Evolutionary conservation across 1,140 invertebrate species (phyloP).

Genomic region (Caerostris darwini): DNA sequence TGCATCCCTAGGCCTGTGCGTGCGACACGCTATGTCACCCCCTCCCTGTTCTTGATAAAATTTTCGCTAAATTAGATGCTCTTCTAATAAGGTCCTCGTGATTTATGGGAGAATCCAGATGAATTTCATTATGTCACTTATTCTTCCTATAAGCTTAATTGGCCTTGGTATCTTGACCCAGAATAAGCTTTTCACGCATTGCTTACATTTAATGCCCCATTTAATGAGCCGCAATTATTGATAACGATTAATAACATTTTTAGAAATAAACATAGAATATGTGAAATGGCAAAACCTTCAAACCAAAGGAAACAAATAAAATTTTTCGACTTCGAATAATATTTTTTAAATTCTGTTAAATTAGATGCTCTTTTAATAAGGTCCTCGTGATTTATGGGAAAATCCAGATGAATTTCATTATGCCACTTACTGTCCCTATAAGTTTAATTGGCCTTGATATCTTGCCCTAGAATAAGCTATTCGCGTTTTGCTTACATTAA

Average conservation of each 20-base stretch:
- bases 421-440: neutral
- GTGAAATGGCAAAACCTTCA: too few relatives aligned
- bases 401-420: conserved; percentile 11
- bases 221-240: too few relatives aligned
- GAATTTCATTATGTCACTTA: neutral
- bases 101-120: conserved; percentile 19
- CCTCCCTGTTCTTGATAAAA: neutral
- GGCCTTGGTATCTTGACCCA: neutral
- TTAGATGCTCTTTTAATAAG: neutral
- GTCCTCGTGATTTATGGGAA: neutral
- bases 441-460: neutral
- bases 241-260: too few relatives aligned
- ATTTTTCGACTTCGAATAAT: too few relatives aligned
- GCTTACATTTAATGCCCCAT: too few relatives aligned
- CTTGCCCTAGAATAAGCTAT: too few relatives aligned
- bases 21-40: neutral
- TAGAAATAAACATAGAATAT: too few relatives aligned
- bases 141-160: neutral
- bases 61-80: neutral
- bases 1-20: neutral
- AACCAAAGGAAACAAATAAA: too few relatives aligned
- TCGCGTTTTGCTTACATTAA: too few relatives aligned
- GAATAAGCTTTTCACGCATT: too few relatives aligned
- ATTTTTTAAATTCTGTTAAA: neutral
- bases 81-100: neutral